Percentiles rank a stretch among this genome's conserved stretches.
Conservation (phyloP, 2,888 invertebrate species). For the Spilosoma lubricipeda region DNA sequence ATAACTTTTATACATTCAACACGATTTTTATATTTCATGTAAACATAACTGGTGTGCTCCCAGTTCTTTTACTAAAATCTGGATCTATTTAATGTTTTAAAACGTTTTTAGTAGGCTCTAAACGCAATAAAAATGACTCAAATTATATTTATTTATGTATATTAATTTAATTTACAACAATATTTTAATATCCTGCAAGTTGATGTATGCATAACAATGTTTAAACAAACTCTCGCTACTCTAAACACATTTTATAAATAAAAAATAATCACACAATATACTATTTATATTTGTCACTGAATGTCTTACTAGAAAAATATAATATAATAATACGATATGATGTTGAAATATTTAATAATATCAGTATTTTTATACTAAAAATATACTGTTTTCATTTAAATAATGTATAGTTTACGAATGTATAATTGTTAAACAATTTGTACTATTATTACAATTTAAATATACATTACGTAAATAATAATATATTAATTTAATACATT, state of each 20-base stretch:
- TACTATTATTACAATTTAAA: conserved; percentile 45
- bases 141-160: conserved; percentile 17
- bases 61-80: conserved; percentile 21
- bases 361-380: conserved; percentile 11
- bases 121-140: conserved; percentile 23
- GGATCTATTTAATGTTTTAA: conserved; percentile 19
- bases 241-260: conserved; percentile 2
- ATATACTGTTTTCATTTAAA: conserved; percentile 13
- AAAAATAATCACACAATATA: conserved; percentile 1
- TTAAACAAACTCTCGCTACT: conserved; percentile 10
- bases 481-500: conserved; percentile 19
- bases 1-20: conserved; percentile 62
- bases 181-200: conserved; percentile 7
- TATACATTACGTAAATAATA: conserved; percentile 41
- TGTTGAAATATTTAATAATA: conserved; percentile 14
- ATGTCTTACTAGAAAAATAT: conserved; percentile 11
- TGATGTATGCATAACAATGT: not conserved
- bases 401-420: conserved; percentile 20
- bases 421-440: conserved; percentile 46
- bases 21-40: conserved; percentile 43
- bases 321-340: conserved; percentile 8
- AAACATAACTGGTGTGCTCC: conserved; percentile 21
- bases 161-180: conserved; percentile 8
- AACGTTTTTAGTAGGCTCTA: conserved; percentile 40
- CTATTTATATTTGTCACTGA: conserved; percentile 2